Percentiles rank a stretch among this genome's conserved stretches.
phyloP scores from a whole-genome alignment of 1,140 invertebrate species.

The Atta colombica region DNA sequence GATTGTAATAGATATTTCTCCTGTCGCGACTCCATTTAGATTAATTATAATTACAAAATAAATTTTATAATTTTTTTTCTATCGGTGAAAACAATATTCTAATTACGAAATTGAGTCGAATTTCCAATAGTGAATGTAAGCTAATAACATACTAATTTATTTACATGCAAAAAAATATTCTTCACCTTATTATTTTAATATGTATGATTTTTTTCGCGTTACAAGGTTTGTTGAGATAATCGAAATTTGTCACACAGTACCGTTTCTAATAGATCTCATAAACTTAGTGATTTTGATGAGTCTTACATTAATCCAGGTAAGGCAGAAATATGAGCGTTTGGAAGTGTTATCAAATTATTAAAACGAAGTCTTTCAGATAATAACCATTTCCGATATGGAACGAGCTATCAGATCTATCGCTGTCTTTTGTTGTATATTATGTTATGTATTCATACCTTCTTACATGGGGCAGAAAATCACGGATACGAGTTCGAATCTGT shows the following conservation, averaged over 20 bases:
- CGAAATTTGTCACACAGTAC: background rate
- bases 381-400: background rate
- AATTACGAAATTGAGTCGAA: background rate
- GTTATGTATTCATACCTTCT: background rate
- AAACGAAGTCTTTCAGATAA: constrained; percentile 12
- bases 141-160: background rate
- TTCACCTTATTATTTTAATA: background rate
- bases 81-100: background rate
- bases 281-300: background rate
- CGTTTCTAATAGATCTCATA: background rate
- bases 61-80: background rate
- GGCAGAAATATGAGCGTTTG: background rate
- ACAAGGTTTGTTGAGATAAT: constrained; percentile 26
- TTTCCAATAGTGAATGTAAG: background rate
- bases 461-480: constrained; percentile 27
- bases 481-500: background rate
- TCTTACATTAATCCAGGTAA: constrained; percentile 24
- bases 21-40: background rate
- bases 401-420: constrained; percentile 1
- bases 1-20: background rate
- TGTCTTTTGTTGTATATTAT: rapidly evolving
- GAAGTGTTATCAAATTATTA: background rate
- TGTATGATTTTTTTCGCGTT: background rate
- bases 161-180: background rate
- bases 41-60: background rate